phyloP scores from a whole-genome alignment of 2,888 invertebrate genomes.

The Sialis lutaria region DNA sequence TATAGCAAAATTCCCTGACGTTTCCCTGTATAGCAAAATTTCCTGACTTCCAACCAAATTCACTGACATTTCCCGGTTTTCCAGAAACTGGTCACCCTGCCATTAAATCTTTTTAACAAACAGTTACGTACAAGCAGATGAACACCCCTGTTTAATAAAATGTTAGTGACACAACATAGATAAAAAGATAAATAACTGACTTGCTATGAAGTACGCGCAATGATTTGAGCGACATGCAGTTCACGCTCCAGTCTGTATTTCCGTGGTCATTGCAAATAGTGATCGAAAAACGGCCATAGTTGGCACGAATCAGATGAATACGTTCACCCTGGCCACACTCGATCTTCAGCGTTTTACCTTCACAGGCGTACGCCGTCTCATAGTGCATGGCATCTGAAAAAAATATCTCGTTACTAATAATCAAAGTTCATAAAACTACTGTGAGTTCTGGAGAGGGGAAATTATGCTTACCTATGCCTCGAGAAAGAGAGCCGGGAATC shows the following conservation, averaged over 20 bases:
- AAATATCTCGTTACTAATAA: conserved; percentile 1
- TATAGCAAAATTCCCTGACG: too few species aligned
- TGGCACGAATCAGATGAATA: conserved; percentile 81
- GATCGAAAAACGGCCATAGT: conserved; percentile 88
- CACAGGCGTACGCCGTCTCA: conserved; percentile 86
- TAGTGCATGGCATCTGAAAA: conserved; percentile 25
- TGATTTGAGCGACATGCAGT: conserved; percentile 85
- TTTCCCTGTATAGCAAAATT: too few species aligned
- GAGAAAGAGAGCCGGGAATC: conserved; percentile 3
- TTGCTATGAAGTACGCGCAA: conserved; percentile 74
- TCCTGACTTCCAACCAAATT: too few species aligned
- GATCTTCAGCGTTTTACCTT: conserved; percentile 77
- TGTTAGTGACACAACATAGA: not conserved
- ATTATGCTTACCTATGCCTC: conserved; percentile 6
- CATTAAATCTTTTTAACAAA: not conserved
- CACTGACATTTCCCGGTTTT: too few species aligned
- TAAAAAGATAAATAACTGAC: conserved; percentile 30
- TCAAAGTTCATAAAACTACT: conserved; percentile 9
- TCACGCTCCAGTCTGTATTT: conserved; percentile 91
- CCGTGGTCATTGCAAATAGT: conserved; percentile 93
- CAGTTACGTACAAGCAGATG: not conserved
- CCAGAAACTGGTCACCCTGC: too few species aligned
- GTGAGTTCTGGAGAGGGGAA: not conserved
- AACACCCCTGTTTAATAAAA: not conserved
- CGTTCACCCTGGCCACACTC: conserved; percentile 78